Percentiles rank a stretch among this genome's conserved stretches.
Evolutionary conservation across 2,797 vertebrate genomes (phyloP).

Genomic region (Myoxocephalus aenaeus): DNA sequence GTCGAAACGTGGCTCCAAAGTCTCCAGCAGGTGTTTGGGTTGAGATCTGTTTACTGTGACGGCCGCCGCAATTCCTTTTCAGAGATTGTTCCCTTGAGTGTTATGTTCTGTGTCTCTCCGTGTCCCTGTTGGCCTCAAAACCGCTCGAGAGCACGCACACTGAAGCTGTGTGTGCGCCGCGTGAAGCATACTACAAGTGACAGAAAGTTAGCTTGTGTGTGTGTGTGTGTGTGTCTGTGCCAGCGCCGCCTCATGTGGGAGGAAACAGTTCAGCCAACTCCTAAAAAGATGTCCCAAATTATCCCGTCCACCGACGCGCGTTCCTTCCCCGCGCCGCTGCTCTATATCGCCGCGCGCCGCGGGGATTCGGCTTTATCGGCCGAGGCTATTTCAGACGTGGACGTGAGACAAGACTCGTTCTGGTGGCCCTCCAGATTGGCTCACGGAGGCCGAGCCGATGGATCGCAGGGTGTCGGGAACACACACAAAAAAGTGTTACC

Average conservation of each 20-base stretch:
- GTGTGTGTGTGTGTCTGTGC: slow-evolving; percentile 36
- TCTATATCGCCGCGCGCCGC: slow-evolving; percentile 78
- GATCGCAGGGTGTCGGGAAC: slow-evolving; percentile 30
- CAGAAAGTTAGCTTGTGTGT: slow-evolving; percentile 44
- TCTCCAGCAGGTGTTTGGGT: background rate
- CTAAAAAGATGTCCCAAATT: slow-evolving; percentile 73
- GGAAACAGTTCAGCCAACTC: slow-evolving; percentile 71
- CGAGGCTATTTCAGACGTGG: slow-evolving; percentile 63
- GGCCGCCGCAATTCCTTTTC: background rate
- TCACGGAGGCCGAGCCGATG: slow-evolving; percentile 37
- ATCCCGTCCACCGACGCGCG: slow-evolving; percentile 73
- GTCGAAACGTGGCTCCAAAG: background rate
- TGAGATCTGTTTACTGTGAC: background rate
- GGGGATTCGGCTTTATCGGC: slow-evolving; percentile 61
- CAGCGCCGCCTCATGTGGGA: slow-evolving; percentile 60
- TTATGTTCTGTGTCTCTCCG: background rate
- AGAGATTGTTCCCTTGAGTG: background rate
- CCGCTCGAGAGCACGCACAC: background rate
- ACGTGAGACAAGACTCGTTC: slow-evolving; percentile 52
- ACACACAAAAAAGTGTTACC: slow-evolving; percentile 52
- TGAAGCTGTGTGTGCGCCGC: slow-evolving; percentile 1
- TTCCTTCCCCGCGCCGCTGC: slow-evolving; percentile 56
- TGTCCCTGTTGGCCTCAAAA: background rate
- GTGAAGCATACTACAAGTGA: slow-evolving; percentile 47
- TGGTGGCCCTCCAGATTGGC: slow-evolving; percentile 65